These are phyloP conservation scores for Neosilurus mollespiculum DNA, from an alignment of 2,797 vertebrate genomes.

Conservation along the genomic window DNA sequence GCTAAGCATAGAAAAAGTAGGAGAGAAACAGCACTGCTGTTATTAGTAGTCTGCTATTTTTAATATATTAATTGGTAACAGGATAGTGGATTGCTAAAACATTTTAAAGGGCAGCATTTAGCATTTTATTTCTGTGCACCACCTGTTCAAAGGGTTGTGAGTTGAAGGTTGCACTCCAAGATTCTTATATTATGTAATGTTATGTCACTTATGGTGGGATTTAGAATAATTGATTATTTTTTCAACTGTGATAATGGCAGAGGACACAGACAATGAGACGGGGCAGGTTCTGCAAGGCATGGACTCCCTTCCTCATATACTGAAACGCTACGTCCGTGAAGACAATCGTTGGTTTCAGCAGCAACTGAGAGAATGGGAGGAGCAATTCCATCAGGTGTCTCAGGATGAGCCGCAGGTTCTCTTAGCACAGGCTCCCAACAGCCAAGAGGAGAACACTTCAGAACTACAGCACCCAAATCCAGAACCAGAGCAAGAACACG, in stretches of 20 bases:
- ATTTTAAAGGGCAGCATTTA: constrained; percentile 3
- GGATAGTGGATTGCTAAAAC: constrained; percentile 6
- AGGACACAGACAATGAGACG: constrained; percentile 73
- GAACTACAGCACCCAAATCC: constrained; percentile 61
- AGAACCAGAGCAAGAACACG: constrained; percentile 48
- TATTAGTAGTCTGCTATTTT: constrained; percentile 14
- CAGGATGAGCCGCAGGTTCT: constrained; percentile 74
- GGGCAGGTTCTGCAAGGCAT: constrained; percentile 78
- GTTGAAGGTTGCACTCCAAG: neutral
- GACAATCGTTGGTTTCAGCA: constrained; percentile 91
- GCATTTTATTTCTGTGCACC: neutral
- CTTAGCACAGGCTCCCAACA: constrained; percentile 7
- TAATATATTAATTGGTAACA: constrained; percentile 6
- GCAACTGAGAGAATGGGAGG: constrained; percentile 91
- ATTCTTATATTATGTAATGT: neutral
- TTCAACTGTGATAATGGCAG: constrained; percentile 56
- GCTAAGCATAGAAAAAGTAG: neutral
- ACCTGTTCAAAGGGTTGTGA: neutral
- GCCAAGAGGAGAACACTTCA: constrained; percentile 44
- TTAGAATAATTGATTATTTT: neutral
- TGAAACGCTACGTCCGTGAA: constrained; percentile 83
- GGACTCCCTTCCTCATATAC: constrained; percentile 77
- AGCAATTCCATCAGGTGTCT: constrained; percentile 84
- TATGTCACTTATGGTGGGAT: neutral
- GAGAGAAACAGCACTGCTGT: neutral